Percentiles rank a stretch among this genome's conserved stretches.
These are phyloP conservation scores for Megalopta genalis DNA, from an alignment of 1,140 invertebrate genomes.

Conservation along the genomic window DNA sequence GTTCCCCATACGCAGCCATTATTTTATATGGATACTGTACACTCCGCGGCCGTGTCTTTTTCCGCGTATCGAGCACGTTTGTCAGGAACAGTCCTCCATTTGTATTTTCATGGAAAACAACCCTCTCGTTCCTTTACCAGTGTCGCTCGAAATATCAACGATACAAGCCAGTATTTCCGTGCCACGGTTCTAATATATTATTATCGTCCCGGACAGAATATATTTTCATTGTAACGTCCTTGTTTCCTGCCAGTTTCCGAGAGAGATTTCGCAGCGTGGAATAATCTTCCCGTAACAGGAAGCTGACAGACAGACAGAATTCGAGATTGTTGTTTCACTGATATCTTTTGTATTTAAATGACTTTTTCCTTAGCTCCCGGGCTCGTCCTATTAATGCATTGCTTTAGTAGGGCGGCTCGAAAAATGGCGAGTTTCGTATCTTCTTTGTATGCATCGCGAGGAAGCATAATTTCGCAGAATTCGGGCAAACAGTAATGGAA, in stretches of 20 bases:
- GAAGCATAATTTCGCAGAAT: too few relatives aligned
- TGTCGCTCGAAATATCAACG: conserved; percentile 29
- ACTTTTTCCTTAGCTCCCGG: background rate
- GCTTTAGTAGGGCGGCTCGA: background rate
- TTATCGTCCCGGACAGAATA: conserved; percentile 3
- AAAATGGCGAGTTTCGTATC: background rate
- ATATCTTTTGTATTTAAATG: background rate
- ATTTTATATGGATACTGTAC: conserved; percentile 58
- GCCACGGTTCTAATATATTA: conserved; percentile 25
- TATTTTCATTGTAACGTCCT: background rate
- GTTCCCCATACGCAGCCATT: conserved; percentile 36
- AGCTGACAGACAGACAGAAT: background rate
- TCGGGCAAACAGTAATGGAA: too few relatives aligned
- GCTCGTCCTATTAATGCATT: too few relatives aligned
- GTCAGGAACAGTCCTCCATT: conserved; percentile 40
- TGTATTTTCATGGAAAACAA: conserved; percentile 21
- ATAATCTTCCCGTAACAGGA: background rate
- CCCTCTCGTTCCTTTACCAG: conserved; percentile 8
- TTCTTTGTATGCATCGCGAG: too few relatives aligned
- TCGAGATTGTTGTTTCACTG: background rate
- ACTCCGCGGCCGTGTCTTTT: conserved; percentile 40
- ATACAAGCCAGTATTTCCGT: conserved; percentile 16
- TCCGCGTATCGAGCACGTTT: conserved; percentile 50
- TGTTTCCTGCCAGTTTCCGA: background rate
- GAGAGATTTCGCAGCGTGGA: background rate